Base-by-base conservation (phyloP, 2,888 invertebrate species). In the Mechanitis mazaeus region DNA sequence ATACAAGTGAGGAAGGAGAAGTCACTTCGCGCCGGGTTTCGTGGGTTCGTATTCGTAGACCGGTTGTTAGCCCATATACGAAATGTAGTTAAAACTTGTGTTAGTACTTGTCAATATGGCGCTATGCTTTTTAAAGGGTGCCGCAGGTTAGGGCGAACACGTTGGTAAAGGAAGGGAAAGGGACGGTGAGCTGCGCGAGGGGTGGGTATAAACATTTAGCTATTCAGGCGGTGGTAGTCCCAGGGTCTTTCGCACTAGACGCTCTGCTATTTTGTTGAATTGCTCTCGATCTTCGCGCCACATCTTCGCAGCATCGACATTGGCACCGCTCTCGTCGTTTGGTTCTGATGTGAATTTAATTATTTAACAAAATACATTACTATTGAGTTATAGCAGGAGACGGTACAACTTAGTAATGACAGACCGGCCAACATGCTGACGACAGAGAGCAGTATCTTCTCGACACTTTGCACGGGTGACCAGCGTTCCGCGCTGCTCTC, bases 391-490 rank as follows among this genome's bases (percentile, higher is more conserved):
- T 20, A 20, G 20, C 20, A 46, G 35, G 33, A 53, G 33, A 42
- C 54, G 4, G 53, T 33, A 53, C 6, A 45, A 9, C 20, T 20
- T 20, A 20, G 11, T 20, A 28, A 3, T 7, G 20, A 28, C 79
- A 70, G 61, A 88, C 89, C 87, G 69, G 99, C 99, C 67, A 99
- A 87, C 98, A 99, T 98, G 83, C 98, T 98, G 74, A 99, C 96
- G 60, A 99, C 99, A 55, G 99, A 99, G 0, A 99, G 91, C 56
- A 99, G 91, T 75, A 99, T 99, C 90, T 99, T 99, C 84, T 99
- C 99, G 1, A 99, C 98, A 84, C 98, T 98, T 85, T 99, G 99
- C 0, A 99, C 99, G 0, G 99, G 99, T 73, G 98, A 98, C 99
- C 99, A 99, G 67, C 99, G 92, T 84, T 99, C 99, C 2, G 98